Evolutionary conservation across 2,113 vertebrate species (phyloP).

Genomic region (Percina caprodes): DNA sequence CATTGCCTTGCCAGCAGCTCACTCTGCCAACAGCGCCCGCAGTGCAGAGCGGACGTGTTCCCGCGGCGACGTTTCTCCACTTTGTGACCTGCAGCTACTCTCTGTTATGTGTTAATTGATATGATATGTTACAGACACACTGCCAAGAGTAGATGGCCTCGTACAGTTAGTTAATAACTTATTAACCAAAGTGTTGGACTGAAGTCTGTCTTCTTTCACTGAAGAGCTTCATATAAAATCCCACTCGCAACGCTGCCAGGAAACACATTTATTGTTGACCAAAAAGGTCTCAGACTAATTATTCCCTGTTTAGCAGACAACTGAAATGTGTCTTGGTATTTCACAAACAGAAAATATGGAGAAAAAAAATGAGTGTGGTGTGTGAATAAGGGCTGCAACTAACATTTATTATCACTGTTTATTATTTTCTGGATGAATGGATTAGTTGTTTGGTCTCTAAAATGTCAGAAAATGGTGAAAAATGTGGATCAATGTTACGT

Average conservation of each 20-base stretch:
- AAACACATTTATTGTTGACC: neutral
- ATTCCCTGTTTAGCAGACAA: too few relatives aligned
- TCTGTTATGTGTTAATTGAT: slow-evolving; percentile 49
- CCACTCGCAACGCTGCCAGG: too few relatives aligned
- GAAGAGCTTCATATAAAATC: neutral
- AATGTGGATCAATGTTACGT: too few relatives aligned
- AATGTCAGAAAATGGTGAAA: too few relatives aligned
- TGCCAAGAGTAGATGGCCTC: slow-evolving; percentile 11
- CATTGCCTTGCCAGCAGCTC: slow-evolving; percentile 20
- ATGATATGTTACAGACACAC: neutral
- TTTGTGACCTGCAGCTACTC: slow-evolving; percentile 41
- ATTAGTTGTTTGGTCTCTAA: too few relatives aligned
- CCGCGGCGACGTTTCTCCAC: slow-evolving; percentile 10
- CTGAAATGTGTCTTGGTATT: too few relatives aligned
- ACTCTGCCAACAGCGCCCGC: slow-evolving; percentile 18
- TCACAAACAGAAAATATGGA: too few relatives aligned
- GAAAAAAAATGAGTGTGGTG: too few relatives aligned
- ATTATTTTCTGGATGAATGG: too few relatives aligned
- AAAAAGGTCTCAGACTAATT: too few relatives aligned
- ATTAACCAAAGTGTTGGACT: neutral
- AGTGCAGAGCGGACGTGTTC: slow-evolving; percentile 51
- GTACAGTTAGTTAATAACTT: neutral
- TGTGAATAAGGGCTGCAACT: too few relatives aligned
- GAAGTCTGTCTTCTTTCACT: neutral
- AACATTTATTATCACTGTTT: too few relatives aligned